Base-by-base conservation (phyloP, 2,797 vertebrate species). In the Neopelma chrysocephalum region DNA sequence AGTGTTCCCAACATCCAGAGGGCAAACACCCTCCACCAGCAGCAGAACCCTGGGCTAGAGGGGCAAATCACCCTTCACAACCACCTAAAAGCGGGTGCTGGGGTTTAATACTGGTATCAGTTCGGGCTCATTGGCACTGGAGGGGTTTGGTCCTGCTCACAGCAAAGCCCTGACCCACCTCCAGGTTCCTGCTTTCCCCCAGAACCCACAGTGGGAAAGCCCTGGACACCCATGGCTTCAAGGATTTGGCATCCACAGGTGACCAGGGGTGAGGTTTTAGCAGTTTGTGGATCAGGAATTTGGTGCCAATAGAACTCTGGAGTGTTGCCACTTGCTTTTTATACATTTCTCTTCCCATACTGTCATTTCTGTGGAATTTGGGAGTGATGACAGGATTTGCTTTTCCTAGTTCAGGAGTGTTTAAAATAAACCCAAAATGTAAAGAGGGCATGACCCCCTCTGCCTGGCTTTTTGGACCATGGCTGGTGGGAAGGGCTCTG, bases 391-490 rank as follows among this genome's bases (percentile, higher is more conserved):
- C 86, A 78, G 73, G 64, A 29, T 48, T 60, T 38, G 32, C 21
- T 88, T 71, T 48, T 48, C 57, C 42, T 27, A 0, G 7, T 23
- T 53, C 38, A 7, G 25, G 53, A 48, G 19, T 1, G 27, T 66
- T 85, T 51, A 77, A 84, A 85, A 77, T 51, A 70, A 77, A 56
- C 40, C 12, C 51, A 1, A 25, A 62, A 26, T 2, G 10, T 10
- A 4, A 45, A 15, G 48, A 12, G 29, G 40, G 36, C 0, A 0
- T 0, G 0, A 4, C 62, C 2, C 2, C 21, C 43, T 70, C 34
- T 8, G 43, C 80, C 27, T 0, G 0, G 61, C 21, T 47, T 36
- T 40, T 25, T 3, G 3, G 48, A 76, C 7, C 15, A 1, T 2
- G 9, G 21, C 5, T 6, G 14, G 29, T 1, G 12, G 13, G 1